Percentiles rank a stretch among this genome's conserved stretches.
Conservation (phyloP, 2,888 invertebrate genomes). For the Hydraecia micacea region DNA sequence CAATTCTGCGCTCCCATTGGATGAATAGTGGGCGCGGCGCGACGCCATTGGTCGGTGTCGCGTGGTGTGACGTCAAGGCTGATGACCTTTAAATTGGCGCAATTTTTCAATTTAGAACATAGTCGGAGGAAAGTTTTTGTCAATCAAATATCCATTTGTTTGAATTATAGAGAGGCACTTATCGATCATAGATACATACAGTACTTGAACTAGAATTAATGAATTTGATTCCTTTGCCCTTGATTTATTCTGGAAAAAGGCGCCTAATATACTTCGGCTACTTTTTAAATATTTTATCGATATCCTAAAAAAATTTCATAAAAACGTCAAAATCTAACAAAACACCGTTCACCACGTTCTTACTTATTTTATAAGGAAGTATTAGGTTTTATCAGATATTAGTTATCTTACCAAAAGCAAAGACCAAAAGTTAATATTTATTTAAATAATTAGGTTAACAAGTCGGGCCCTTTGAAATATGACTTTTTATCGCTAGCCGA, state of each 20-base stretch:
- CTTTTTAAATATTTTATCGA: neutral
- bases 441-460: constrained; percentile 34
- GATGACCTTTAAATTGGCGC: constrained; percentile 82
- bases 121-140: constrained; percentile 64
- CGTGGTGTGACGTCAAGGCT: constrained; percentile 80
- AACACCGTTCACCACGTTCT: neutral
- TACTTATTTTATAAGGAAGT: neutral
- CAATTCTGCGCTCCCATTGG: constrained; percentile 76
- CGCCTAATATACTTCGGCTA: neutral
- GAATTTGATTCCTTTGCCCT: constrained; percentile 48
- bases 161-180: constrained; percentile 51
- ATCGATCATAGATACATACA: constrained; percentile 50
- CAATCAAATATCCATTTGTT: constrained; percentile 65
- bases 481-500: constrained; percentile 1
- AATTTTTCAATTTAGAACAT: constrained; percentile 83
- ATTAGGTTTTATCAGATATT: constrained; percentile 27
- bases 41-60: constrained; percentile 73
- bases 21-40: constrained; percentile 75
- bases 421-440: constrained; percentile 28
- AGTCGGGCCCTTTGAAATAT: constrained; percentile 44
- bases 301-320: neutral
- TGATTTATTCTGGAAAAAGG: constrained; percentile 19
- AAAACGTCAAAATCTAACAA: neutral
- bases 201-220: constrained; percentile 33
- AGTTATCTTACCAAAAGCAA: constrained; percentile 20